Evolutionary conservation across 2,797 vertebrate genomes (phyloP).

Genomic region (Staurois parvus): DNA sequence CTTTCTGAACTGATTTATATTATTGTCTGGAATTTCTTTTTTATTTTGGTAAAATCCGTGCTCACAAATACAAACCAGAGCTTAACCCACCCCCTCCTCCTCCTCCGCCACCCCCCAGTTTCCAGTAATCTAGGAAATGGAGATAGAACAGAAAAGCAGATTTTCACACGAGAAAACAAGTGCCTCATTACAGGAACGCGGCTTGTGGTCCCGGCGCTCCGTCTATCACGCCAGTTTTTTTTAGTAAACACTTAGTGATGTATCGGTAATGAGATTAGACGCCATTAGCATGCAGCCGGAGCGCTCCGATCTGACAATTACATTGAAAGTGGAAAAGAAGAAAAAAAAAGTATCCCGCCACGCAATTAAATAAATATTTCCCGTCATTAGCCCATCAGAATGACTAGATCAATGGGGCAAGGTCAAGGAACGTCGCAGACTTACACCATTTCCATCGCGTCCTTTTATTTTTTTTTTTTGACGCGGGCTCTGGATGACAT

Average conservation of each 20-base stretch:
- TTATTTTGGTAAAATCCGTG: not conserved
- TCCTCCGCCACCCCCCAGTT: no score
- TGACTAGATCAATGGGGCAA: constrained; percentile 3
- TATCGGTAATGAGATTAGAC: not conserved
- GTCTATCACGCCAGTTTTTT: not conserved
- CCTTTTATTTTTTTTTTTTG: no score
- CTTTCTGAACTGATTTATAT: not conserved
- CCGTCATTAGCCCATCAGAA: not conserved
- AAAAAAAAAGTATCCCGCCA: not conserved
- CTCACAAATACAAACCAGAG: not conserved
- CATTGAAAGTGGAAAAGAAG: not conserved
- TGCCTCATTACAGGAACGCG: not conserved
- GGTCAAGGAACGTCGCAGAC: not conserved
- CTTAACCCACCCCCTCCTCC: not conserved
- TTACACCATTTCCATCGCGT: not conserved
- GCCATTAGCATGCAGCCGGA: not conserved
- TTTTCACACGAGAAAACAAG: not conserved
- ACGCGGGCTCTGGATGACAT: not conserved
- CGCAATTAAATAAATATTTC: constrained; percentile 25
- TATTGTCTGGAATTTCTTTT: not conserved
- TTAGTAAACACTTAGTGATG: not conserved
- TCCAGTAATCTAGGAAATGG: not conserved
- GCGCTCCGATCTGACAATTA: not conserved
- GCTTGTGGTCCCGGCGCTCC: not conserved
- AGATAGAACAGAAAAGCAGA: not conserved